phyloP scores from a whole-genome alignment of 2,113 vertebrate species.

The Scophthalmus maximus region DNA sequence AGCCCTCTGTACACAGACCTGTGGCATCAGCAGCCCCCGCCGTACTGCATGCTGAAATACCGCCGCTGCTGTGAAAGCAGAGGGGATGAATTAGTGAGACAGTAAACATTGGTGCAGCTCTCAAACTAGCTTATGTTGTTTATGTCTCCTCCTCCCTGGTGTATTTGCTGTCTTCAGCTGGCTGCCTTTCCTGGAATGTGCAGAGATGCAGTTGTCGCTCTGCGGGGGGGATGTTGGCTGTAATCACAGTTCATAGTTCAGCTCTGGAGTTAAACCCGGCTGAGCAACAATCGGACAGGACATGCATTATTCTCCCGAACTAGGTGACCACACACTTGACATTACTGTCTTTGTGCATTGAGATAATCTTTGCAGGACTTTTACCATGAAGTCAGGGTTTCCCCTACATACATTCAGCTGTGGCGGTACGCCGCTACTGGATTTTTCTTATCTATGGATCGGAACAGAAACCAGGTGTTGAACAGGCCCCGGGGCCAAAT shows the following conservation, averaged over 20 bases:
- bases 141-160: constrained; percentile 63
- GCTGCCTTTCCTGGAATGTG: constrained; percentile 74
- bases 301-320: constrained; percentile 28
- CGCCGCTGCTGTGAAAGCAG: constrained; percentile 51
- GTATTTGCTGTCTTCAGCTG: constrained; percentile 71
- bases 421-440: no score
- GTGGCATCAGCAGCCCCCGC: constrained; percentile 65
- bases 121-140: constrained; percentile 66
- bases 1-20: constrained; percentile 74
- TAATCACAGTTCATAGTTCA: constrained; percentile 71
- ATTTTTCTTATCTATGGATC: no score
- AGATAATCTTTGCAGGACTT: background rate
- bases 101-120: constrained; percentile 66
- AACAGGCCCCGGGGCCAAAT: no score
- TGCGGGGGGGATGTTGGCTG: constrained; percentile 53
- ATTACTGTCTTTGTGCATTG: background rate
- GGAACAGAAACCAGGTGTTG: no score
- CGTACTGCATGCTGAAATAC: constrained; percentile 66
- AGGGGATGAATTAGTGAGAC: constrained; percentile 66
- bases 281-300: constrained; percentile 22
- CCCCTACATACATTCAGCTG: no score
- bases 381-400: background rate
- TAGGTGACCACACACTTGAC: constrained; percentile 7
- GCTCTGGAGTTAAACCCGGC: constrained; percentile 31
- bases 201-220: constrained; percentile 66